Evolutionary conservation across 2,113 vertebrate species (phyloP).

Genomic region (Rallus limicola): DNA sequence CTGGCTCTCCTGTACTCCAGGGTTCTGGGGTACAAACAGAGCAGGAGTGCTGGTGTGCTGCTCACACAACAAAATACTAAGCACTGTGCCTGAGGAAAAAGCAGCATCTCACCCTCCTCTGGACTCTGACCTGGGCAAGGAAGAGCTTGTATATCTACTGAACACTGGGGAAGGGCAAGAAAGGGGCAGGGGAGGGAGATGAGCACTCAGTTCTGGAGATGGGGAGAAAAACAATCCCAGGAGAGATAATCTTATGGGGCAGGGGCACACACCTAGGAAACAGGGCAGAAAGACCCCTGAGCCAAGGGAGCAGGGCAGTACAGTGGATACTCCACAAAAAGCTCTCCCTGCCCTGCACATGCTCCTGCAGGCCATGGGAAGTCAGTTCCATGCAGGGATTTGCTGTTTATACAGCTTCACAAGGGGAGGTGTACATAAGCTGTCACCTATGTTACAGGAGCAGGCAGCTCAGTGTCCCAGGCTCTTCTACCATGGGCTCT

Average conservation of each 20-base stretch:
- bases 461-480: not conserved
- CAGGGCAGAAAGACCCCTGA: not conserved
- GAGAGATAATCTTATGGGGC: too few relatives aligned
- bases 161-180: not conserved
- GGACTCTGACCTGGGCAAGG: too few relatives aligned
- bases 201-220: not conserved
- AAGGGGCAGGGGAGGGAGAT: too few relatives aligned
- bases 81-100: fast-evolving
- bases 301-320: not conserved
- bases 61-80: not conserved
- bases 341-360: not conserved
- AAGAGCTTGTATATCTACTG: not conserved
- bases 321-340: fast-evolving
- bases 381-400: not conserved
- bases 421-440: not conserved
- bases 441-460: not conserved
- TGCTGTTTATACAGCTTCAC: not conserved
- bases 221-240: too few relatives aligned
- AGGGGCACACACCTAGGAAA: too few relatives aligned
- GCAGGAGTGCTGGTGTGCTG: not conserved
- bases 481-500: not conserved
- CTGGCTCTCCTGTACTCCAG: not conserved
- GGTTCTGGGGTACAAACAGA: not conserved
- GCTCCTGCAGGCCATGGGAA: not conserved
- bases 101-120: not conserved